phyloP scores from a whole-genome alignment of 92 coral and sea anemone genomes.

The Actinernus sp. region DNA sequence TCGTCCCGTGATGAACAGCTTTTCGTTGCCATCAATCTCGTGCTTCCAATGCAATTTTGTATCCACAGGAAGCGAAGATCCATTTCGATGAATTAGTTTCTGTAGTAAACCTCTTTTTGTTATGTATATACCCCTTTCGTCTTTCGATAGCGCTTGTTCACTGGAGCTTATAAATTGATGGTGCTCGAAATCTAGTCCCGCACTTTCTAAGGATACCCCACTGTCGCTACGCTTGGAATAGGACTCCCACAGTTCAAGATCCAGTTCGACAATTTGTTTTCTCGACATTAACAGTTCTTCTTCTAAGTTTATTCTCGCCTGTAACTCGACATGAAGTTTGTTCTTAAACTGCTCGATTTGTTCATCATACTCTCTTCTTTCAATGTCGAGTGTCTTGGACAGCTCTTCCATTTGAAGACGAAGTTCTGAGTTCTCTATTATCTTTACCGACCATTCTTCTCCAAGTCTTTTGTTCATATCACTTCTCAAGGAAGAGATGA shows the following conservation, averaged over 20 bases:
- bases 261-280: conserved; percentile 26
- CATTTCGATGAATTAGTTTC: too few species aligned
- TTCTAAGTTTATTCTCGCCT: background rate
- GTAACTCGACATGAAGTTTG: conserved; percentile 12
- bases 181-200: too few species aligned
- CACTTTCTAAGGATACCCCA: too few species aligned
- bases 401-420: conserved; percentile 45
- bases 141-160: too few species aligned
- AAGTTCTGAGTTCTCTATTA: conserved; percentile 58
- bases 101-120: too few species aligned
- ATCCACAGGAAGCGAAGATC: too few species aligned
- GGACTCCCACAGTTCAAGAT: conserved; percentile 26
- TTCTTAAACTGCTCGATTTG: conserved; percentile 27
- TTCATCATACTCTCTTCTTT: conserved; percentile 17
- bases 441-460: conserved; percentile 60
- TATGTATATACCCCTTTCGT: too few species aligned
- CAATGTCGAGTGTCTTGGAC: conserved; percentile 6
- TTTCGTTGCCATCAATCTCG: too few species aligned
- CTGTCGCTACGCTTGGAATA: too few species aligned
- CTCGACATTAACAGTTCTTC: conserved; percentile 20
- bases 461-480: conserved; percentile 62
- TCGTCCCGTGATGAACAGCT: too few species aligned
- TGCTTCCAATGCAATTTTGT: too few species aligned
- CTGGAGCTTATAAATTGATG: too few species aligned
- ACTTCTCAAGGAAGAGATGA: conserved; percentile 32